Conservation (phyloP, 2,888 invertebrate genomes). For the Cataglyphis cursor region DNA sequence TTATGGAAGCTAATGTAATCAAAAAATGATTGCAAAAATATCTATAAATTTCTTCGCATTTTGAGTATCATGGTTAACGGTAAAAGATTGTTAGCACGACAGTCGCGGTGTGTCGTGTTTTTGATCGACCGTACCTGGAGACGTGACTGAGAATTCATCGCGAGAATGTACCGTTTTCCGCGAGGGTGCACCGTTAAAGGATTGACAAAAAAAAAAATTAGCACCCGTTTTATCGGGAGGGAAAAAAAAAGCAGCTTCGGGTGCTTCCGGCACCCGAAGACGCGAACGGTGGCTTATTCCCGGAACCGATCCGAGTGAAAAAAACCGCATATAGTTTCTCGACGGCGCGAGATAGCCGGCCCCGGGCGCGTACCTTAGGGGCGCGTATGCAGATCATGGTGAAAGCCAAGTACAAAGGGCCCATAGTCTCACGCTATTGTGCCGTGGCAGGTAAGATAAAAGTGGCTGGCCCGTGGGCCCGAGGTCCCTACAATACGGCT, state of each 20-base stretch:
- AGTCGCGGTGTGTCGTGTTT: constrained; percentile 14
- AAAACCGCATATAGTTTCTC: constrained; percentile 42
- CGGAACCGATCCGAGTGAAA: constrained; percentile 35
- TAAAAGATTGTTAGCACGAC: background rate
- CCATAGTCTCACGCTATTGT: constrained; percentile 87
- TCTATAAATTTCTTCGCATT: background rate
- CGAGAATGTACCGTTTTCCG: constrained; percentile 57
- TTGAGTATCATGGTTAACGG: constrained; percentile 23
- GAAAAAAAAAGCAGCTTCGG: constrained; percentile 57
- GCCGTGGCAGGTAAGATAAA: constrained; percentile 85
- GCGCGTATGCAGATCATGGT: constrained; percentile 84
- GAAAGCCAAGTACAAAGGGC: constrained; percentile 85
- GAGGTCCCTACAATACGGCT: constrained; percentile 38
- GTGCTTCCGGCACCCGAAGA: constrained; percentile 66
- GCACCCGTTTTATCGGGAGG: constrained; percentile 61
- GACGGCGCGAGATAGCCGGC: constrained; percentile 48
- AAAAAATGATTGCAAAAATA: background rate
- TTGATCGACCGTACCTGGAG: constrained; percentile 5
- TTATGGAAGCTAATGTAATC: background rate
- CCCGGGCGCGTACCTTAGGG: constrained; percentile 67
- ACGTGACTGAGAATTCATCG: constrained; percentile 69
- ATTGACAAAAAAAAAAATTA: constrained; percentile 61
- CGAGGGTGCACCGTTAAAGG: constrained; percentile 61
- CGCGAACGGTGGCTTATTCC: constrained; percentile 26
- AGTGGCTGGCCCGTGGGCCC: constrained; percentile 73